Evolutionary conservation across 2,888 invertebrate genomes (phyloP).

Genomic region (Paralinhomoeus sp.): DNA sequence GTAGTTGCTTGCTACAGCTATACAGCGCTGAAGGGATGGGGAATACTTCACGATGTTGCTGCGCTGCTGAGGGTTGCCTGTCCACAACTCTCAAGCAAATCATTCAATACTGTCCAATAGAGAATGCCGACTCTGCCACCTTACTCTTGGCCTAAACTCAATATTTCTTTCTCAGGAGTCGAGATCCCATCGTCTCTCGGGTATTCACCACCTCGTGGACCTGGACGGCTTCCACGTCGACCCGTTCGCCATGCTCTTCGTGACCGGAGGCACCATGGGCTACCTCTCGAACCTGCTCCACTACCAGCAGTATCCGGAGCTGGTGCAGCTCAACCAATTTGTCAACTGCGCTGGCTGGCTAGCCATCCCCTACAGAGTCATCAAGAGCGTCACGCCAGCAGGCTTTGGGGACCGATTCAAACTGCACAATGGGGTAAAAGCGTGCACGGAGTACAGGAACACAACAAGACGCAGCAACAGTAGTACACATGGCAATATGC

Average conservation of each 20-base stretch:
- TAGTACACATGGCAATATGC: neutral
- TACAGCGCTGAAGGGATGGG: too few species aligned
- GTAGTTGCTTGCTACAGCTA: too few species aligned
- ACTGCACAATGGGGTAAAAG: neutral
- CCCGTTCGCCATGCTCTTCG: constrained; percentile 23
- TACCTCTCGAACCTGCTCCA: constrained; percentile 24
- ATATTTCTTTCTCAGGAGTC: constrained; percentile 12
- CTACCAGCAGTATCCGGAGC: constrained; percentile 21
- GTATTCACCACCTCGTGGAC: constrained; percentile 19
- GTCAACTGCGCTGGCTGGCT: constrained; percentile 24
- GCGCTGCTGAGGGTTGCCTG: too few species aligned
- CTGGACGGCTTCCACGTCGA: constrained; percentile 19
- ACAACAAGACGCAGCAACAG: neutral
- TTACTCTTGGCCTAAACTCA: neutral
- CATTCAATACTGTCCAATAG: too few species aligned
- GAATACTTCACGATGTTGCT: too few species aligned
- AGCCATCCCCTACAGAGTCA: constrained; percentile 19
- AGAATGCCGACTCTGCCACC: too few species aligned
- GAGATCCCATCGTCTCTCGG: constrained; percentile 15
- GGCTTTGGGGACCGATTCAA: constrained; percentile 17
- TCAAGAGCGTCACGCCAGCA: constrained; percentile 15
- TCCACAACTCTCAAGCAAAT: too few species aligned
- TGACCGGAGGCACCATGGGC: constrained; percentile 18
- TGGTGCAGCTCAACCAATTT: constrained; percentile 13
- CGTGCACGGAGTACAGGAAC: neutral